Base-by-base conservation (phyloP, 2,888 invertebrate genomes). In the Leucoma salicis region DNA sequence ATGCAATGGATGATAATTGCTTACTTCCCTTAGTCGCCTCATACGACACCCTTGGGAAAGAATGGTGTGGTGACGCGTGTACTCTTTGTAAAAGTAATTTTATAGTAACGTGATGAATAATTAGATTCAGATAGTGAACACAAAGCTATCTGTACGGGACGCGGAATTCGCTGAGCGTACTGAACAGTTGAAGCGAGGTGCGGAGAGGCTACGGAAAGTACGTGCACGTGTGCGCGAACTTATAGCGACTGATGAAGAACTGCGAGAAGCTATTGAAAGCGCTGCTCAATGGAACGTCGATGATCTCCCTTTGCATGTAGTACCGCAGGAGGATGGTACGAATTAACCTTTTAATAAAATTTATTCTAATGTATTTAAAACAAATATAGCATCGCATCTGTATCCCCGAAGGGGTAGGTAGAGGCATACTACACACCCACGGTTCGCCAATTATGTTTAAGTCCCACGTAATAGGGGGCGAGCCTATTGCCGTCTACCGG, bases 41-140 rank as follows among this genome's bases (percentile, higher is more conserved):
- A n/a, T n/a, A n/a, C n/a, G n/a, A n/a, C n/a, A n/a, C n/a, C n/a
- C n/a, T n/a, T n/a, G n/a, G n/a, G n/a, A n/a, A n/a, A n/a, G n/a
- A n/a, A n/a, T n/a, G 21, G 5, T 21, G 8, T 6, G 21, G 2
- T 5, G 21, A 21, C 6, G 16, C 21, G 21, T 6, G 21, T n/a
- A n/a, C n/a, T n/a, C n/a, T n/a, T n/a, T n/a, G n/a, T n/a, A n/a
- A n/a, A n/a, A 3, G 21, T 1, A 21, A 16, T 16, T 8, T 21
- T 6, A 8, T 21, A 21, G 1, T 21, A 21, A 21, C 2, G 8
- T 21, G 21, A 21, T 21, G 15, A 35, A 35, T 29, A 25, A 18
- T 35, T 57, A 86, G 87, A 78, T 82, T 50, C 70, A 84, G 59
- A 81, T 85, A 71, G 69, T 83, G 46, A 74, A 78, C 45, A 77